Evolutionary conservation across 2,888 invertebrate genomes (phyloP), one percentile per base, ranked within the genome.

Genomic region (Molanna angustata): DNA sequence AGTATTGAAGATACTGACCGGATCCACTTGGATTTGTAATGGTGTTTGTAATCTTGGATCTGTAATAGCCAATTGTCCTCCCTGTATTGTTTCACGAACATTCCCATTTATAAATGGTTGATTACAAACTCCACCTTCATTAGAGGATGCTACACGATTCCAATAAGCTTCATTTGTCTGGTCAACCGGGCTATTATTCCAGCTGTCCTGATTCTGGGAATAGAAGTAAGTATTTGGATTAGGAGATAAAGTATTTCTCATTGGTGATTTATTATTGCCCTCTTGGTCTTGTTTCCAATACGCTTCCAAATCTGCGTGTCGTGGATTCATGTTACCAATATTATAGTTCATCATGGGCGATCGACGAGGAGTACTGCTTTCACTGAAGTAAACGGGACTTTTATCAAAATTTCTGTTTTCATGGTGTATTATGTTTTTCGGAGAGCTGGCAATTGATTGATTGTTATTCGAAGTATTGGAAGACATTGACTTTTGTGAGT

Each of bases 21-120:
- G 81, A 71, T 87, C 86, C 55, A 88, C 81, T 64, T 85, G 81
- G 55, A 88, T 76, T 57, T 78, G 74, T 60, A 88, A 73, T 18
- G 82, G 82, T 48, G 70, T 73, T 61, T 71, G 67, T 67, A 79
- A 72, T 64, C 70, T 66, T 14, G 70, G 62, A 58, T 75, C 71
- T 6, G 58, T 47, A 11, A 70, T 41, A 68, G 70, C 61, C 69
- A 53, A 21, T 21, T 49, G 49, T 27, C 58, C 49, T 14, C 66
- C 65, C 46, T 62, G 52, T 59, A 67, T 66, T 62, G 67, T 68
- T 14, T 50, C 52, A 14, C 68, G 64, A 21, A 67, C 58, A 57
- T 74, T 76, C 17, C 77, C 76, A 60, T 76, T 76, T 37, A 58
- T 57, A 61, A 66, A 70, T 50, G 41, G 31, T 33, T 32, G 44